A percentile compares a stretch with the other conserved stretches of the same genome.
phyloP scores from a whole-genome alignment of 35 echinoderm and acorn worm species.

The Strongylocentrotus purpuratus region DNA sequence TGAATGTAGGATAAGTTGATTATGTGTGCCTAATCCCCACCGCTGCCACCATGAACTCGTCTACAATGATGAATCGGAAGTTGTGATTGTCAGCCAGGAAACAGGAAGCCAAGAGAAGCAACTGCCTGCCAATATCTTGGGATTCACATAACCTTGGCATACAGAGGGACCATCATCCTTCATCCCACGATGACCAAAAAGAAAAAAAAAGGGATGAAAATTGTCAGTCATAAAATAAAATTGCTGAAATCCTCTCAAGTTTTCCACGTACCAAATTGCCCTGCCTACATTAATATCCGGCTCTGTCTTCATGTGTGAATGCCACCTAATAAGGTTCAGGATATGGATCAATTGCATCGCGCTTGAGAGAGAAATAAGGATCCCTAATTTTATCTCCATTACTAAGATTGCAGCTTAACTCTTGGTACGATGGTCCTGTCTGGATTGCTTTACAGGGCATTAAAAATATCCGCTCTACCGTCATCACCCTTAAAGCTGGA shows the following conservation, averaged over 20 bases:
- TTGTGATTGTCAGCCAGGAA: slow-evolving; percentile 46
- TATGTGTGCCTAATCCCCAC: neutral
- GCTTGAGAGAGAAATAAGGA: neutral
- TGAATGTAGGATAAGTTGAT: neutral
- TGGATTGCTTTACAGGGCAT: neutral
- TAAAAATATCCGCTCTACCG: neutral
- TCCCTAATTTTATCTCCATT: slow-evolving; percentile 36
- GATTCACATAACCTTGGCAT: slow-evolving; percentile 39
- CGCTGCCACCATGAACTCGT: neutral
- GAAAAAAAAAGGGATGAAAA: neutral
- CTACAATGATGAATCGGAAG: slow-evolving; percentile 48
- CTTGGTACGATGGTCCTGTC: neutral
- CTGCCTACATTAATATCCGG: slow-evolving; percentile 12
- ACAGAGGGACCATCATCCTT: slow-evolving; percentile 21
- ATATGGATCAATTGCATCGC: neutral
- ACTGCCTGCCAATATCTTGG: slow-evolving; percentile 17
- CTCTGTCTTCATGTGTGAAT: neutral
- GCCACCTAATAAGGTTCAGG: neutral
- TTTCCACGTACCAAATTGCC: slow-evolving; percentile 2
- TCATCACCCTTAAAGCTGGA: neutral
- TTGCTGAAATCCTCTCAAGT: neutral
- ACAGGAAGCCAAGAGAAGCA: slow-evolving; percentile 32
- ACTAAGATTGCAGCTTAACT: slow-evolving; percentile 24
- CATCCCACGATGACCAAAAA: neutral
- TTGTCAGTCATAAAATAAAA: neutral